These are phyloP conservation scores for Mormoops blainvillei DNA, from an alignment of 2,113 vertebrate species.

Conservation along the genomic window DNA sequence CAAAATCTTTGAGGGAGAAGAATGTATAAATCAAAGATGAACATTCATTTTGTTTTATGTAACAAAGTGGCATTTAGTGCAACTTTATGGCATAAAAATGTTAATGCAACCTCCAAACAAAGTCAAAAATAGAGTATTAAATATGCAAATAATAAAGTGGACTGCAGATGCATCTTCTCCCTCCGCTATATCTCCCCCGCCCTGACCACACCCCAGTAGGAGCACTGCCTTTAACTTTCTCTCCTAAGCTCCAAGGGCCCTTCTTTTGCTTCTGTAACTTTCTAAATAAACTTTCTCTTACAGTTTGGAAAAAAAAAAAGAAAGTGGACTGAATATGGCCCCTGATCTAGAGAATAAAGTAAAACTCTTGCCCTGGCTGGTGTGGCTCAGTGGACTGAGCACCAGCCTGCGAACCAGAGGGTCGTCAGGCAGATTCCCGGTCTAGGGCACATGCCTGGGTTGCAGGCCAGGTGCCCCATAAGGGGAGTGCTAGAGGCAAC, in stretches of 20 bases:
- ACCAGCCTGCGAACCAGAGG: too few relatives aligned
- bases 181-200: too few relatives aligned
- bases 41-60: neutral
- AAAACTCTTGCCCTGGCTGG: neutral
- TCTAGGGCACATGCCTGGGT: too few relatives aligned
- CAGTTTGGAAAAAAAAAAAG: neutral
- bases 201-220: too few relatives aligned
- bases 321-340: neutral
- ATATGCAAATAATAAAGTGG: too few relatives aligned
- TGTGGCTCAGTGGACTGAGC: too few relatives aligned
- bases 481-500: too few relatives aligned
- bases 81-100: constrained; percentile 38
- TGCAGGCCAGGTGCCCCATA: too few relatives aligned
- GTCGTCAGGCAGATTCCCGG: too few relatives aligned
- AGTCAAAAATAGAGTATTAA: neutral
- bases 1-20: neutral
- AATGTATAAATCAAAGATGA: neutral
- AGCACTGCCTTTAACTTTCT: neutral
- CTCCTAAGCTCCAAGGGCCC: neutral
- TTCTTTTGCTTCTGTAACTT: neutral
- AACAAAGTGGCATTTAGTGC: constrained; percentile 32
- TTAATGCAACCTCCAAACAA: constrained; percentile 9
- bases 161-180: too few relatives aligned
- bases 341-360: neutral
- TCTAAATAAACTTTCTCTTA: too few relatives aligned